These are phyloP conservation scores for Ctenodactylus gundi DNA, from an alignment of 2,113 vertebrate genomes.

Conservation along the genomic window DNA sequence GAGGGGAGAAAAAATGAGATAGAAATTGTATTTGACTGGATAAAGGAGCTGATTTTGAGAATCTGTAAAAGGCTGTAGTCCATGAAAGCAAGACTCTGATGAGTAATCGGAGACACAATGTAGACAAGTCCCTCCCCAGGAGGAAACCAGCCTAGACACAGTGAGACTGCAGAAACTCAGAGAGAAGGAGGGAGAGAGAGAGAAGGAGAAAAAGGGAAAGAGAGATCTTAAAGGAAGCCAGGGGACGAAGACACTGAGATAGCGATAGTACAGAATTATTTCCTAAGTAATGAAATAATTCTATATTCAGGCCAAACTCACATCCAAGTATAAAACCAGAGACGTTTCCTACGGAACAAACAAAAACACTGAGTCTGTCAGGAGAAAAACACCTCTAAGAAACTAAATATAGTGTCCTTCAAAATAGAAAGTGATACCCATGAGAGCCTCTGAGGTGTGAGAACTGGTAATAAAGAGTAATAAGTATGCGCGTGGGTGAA, in stretches of 20 bases:
- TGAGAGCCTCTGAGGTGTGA: background rate
- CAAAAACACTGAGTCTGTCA: background rate
- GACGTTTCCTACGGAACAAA: background rate
- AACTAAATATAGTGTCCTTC: background rate
- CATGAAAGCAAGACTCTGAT: background rate
- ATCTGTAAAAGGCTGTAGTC: background rate
- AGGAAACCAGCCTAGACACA: no score
- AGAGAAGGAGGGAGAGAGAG: no score
- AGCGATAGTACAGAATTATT: background rate
- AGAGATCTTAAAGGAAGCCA: background rate
- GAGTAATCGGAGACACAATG: background rate
- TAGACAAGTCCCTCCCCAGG: background rate
- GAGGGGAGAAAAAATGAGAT: background rate
- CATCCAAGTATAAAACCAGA: background rate
- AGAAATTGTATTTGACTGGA: background rate
- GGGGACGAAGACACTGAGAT: background rate
- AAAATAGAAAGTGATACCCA: background rate
- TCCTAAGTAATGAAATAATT: constrained; percentile 16
- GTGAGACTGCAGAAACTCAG: background rate
- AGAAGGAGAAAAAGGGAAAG: background rate
- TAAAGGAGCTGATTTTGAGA: background rate
- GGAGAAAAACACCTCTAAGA: background rate
- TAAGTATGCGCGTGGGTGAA: background rate
- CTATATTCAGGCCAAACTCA: background rate
- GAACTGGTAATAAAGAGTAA: background rate